Base-by-base conservation (phyloP, 2,113 vertebrate genomes). In the Pseudopodoces humilis region DNA sequence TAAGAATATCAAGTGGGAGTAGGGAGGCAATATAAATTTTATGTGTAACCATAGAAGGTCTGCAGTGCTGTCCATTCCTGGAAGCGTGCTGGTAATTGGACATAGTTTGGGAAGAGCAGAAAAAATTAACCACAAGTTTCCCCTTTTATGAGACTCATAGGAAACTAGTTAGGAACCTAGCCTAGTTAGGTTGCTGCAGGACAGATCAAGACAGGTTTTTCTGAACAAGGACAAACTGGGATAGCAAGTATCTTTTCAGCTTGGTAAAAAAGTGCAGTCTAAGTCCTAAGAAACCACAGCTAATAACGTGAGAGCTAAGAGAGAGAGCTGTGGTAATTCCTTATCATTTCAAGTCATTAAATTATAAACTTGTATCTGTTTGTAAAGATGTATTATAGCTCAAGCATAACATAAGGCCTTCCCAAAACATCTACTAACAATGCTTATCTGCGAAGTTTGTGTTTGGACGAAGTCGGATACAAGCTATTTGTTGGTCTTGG, bases 1-100 rank as follows among this genome's bases (percentile, higher is more conserved):
- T 71, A 88, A 56, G 35, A 71, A 75, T 84, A 85, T 85, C 58
- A 92, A 95, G 37, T 83, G 81, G 62, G 77, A 92, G 35, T 60
- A 78, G 27, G 16, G 19, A 82, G 20, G 77, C 63, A 79, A 79
- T 89, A 87, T 85, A 89, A 91, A 92, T 74, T 79, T 75, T 92
- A 76, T 82, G 27, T 55, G n/a, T 84, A 91, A 76, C 69, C 16
- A 17, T 3, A 56, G 69, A 86, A 91, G 7, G 25, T 76, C 44
- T 92, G 44, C 49, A 65, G 22, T 39, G 19, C 53, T 75, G 23
- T 63, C 50, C 0, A 0, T 72, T 83, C 47, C 71, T 82, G 33
- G 58, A 91, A 78, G 43, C 30, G 20, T 71, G 44, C 31, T 2
- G 25, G 46, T 75, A 89, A 63, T 71, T 86, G 50, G 47, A 86